Evolutionary conservation across 1,140 invertebrate genomes (phyloP).

Genomic region (Acarapis woodi): DNA sequence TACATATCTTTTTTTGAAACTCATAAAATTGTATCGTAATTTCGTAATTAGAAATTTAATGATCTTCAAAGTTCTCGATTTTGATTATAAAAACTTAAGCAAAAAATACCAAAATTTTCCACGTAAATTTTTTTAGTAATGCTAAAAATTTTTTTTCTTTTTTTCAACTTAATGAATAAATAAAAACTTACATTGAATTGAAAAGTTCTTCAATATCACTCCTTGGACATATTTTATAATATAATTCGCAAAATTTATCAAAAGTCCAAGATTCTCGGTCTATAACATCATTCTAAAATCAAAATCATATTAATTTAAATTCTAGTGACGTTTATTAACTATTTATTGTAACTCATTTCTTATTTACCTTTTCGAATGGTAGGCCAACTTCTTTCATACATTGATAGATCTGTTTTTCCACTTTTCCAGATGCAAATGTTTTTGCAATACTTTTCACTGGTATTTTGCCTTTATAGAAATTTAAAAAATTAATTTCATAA

Average conservation of each 20-base stretch:
- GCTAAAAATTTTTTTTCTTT: too few relatives aligned
- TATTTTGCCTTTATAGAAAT: neutral
- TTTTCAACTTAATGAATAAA: too few relatives aligned
- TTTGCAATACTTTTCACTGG: constrained; percentile 36
- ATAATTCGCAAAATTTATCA: constrained; percentile 91
- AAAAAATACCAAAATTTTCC: too few relatives aligned
- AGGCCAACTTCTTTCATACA: constrained; percentile 72
- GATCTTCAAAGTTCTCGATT: too few relatives aligned
- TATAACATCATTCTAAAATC: constrained; percentile 57
- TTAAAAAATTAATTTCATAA: neutral
- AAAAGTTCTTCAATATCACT: constrained; percentile 98
- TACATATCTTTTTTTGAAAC: too few relatives aligned
- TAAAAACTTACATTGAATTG: constrained; percentile 56
- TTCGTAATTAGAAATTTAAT: too few relatives aligned
- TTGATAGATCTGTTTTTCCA: constrained; percentile 92
- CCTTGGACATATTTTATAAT: constrained; percentile 94
- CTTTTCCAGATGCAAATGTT: constrained; percentile 84
- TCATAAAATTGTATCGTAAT: too few relatives aligned
- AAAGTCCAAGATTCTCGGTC: constrained; percentile 84
- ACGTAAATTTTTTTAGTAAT: too few relatives aligned
- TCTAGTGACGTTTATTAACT: neutral
- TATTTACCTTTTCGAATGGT: constrained; percentile 61
- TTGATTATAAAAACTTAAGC: too few relatives aligned
- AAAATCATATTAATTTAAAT: constrained; percentile 2
- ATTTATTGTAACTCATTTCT: neutral